These are phyloP conservation scores for Troilus luridus DNA, from an alignment of 2,888 invertebrate species.

Conservation along the genomic window DNA sequence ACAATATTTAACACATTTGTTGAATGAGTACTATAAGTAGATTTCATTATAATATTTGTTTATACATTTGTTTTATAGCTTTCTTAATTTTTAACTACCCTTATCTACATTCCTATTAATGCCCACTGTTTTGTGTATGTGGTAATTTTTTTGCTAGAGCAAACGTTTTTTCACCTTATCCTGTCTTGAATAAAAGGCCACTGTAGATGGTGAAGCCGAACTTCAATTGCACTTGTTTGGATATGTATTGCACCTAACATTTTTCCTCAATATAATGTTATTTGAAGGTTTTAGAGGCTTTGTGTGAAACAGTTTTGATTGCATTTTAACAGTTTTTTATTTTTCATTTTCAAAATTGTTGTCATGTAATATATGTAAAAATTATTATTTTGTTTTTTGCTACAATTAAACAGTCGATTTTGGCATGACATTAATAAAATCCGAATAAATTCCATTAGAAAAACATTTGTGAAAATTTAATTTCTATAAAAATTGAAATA, in stretches of 20 bases:
- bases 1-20: neutral
- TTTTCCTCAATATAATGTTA: neutral
- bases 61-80: neutral
- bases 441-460: neutral
- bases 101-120: conserved; percentile 17
- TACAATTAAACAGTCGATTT: neutral
- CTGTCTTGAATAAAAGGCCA: neutral
- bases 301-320: neutral
- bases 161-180: neutral
- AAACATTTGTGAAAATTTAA: neutral
- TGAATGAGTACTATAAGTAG: neutral
- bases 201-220: neutral
- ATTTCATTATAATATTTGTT: neutral
- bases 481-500: neutral
- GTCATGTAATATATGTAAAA: neutral
- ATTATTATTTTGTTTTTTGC: neutral
- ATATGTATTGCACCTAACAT: conserved; percentile 33
- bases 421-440: neutral
- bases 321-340: neutral
- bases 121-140: conserved; percentile 71
- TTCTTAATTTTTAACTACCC: neutral
- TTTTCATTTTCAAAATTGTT: neutral
- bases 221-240: conserved; percentile 21
- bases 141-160: neutral
- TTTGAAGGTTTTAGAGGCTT: neutral